These are phyloP conservation scores for Glomeris maerens DNA, from an alignment of 1,140 invertebrate genomes.

Conservation along the genomic window DNA sequence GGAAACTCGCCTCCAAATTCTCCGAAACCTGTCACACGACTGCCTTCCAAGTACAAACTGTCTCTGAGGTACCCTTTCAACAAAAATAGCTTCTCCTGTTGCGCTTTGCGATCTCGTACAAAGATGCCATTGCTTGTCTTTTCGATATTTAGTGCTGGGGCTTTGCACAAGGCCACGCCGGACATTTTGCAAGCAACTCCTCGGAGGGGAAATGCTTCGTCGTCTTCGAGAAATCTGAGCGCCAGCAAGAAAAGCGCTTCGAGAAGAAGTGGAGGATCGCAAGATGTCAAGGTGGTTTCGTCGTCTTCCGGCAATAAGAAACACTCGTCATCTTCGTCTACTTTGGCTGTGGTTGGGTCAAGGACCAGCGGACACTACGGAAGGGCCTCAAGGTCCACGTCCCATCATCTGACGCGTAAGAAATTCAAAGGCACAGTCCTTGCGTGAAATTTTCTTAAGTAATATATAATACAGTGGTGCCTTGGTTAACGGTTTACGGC, in stretches of 20 bases:
- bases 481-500: no score
- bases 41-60: slow-evolving; percentile 17
- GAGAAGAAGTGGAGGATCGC: no score
- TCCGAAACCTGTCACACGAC: slow-evolving; percentile 16
- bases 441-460: no score
- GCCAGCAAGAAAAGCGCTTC: slow-evolving; percentile 11
- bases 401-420: no score
- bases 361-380: no score
- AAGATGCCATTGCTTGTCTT: not conserved
- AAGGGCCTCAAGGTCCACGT: no score
- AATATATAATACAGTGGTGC: no score
- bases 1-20: slow-evolving; percentile 33
- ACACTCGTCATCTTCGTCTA: no score
- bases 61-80: slow-evolving; percentile 20
- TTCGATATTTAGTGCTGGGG: not conserved
- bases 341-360: no score
- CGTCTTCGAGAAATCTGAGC: slow-evolving; percentile 10
- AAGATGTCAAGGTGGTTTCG: no score
- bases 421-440: no score
- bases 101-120: slow-evolving; percentile 4
- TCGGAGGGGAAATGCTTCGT: slow-evolving; percentile 21
- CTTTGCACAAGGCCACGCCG: not conserved
- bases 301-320: no score
- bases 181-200: slow-evolving; percentile 3
- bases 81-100: not conserved